These are phyloP conservation scores for Epizoanthus fatuus DNA, from an alignment of 92 coral and sea anemone species.

Conservation along the genomic window DNA sequence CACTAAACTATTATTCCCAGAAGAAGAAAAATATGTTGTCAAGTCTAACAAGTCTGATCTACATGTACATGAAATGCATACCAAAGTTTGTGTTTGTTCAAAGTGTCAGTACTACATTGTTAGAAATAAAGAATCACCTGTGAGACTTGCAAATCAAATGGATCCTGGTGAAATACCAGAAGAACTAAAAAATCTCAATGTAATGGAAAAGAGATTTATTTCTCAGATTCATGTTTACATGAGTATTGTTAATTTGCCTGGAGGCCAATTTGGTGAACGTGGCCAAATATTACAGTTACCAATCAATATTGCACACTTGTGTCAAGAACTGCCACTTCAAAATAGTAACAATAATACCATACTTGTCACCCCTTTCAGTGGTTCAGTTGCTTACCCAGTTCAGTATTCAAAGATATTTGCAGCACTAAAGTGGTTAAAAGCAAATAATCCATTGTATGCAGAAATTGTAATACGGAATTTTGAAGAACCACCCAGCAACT, in stretches of 20 bases:
- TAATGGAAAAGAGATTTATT: slow-evolving; percentile 24
- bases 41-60: no score
- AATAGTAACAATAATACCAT: slow-evolving; percentile 39
- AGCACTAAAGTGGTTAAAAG: slow-evolving; percentile 57
- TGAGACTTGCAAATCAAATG: slow-evolving; percentile 19
- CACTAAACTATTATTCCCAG: no score
- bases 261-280: slow-evolving; percentile 61
- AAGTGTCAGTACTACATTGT: no score
- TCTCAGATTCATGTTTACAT: slow-evolving; percentile 27
- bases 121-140: background rate
- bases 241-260: background rate
- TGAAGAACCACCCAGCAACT: no score
- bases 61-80: no score
- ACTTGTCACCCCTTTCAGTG: slow-evolving; percentile 8
- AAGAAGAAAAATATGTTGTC: no score
- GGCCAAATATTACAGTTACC: slow-evolving; percentile 71
- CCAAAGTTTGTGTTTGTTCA: no score
- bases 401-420: slow-evolving; percentile 44
- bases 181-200: slow-evolving; percentile 23
- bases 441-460: slow-evolving; percentile 29
- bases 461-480: no score
- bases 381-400: slow-evolving; percentile 22
- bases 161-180: slow-evolving; percentile 37
- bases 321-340: slow-evolving; percentile 46
- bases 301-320: slow-evolving; percentile 37